These are phyloP conservation scores for Chesias legatella DNA, from an alignment of 2,888 invertebrate species.

Conservation along the genomic window DNA sequence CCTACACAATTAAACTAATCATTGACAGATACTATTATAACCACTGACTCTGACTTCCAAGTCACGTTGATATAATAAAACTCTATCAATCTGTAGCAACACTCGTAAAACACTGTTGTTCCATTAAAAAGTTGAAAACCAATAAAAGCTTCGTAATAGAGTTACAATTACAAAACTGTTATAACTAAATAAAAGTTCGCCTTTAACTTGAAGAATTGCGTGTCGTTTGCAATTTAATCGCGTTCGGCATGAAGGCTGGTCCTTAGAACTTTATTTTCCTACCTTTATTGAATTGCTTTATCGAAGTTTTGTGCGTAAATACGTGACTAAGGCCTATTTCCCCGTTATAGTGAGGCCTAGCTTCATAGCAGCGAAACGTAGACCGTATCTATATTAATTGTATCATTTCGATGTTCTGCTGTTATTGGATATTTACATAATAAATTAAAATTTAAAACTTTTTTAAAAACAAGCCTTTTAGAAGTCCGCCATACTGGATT, in stretches of 20 bases:
- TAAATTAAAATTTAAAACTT: background rate
- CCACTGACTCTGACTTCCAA: no score
- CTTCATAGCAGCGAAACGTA: no score
- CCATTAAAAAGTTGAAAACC: conserved; percentile 15
- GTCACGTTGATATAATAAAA: no score
- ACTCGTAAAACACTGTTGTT: conserved; percentile 8
- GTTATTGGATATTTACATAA: background rate
- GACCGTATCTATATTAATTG: background rate
- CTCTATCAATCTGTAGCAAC: background rate
- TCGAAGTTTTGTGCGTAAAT: conserved; percentile 33
- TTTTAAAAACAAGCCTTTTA: no score
- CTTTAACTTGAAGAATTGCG: conserved; percentile 30
- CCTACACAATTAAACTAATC: no score
- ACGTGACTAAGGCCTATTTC: conserved; percentile 31
- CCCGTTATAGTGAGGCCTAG: no score
- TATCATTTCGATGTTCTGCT: background rate
- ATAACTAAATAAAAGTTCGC: conserved; percentile 28
- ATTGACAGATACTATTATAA: no score
- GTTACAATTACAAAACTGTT: conserved; percentile 21
- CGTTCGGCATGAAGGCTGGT: conserved; percentile 36
- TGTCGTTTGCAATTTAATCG: conserved; percentile 42
- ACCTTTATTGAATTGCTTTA: conserved; percentile 35
- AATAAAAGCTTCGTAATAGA: conserved; percentile 12
- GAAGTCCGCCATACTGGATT: no score
- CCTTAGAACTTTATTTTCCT: conserved; percentile 39